phyloP scores from a whole-genome alignment of 2,888 invertebrate genomes.

The Penaeus monodon region DNA sequence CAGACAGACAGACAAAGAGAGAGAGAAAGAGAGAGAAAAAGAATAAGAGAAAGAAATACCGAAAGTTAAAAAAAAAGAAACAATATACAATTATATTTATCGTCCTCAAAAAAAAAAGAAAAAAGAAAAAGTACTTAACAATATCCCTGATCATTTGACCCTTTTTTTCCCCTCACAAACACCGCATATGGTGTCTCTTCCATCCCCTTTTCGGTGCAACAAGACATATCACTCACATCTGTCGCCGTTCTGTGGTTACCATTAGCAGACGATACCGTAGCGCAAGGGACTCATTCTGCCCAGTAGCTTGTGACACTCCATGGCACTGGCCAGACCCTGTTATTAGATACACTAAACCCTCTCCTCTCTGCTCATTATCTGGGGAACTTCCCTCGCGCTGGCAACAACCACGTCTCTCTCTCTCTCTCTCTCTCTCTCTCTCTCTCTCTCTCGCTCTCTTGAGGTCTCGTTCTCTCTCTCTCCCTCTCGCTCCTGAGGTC shows the following conservation, averaged over 20 bases:
- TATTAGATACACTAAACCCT: slow-evolving; percentile 54
- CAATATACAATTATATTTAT: not conserved
- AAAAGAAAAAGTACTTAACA: too few species aligned
- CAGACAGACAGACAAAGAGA: not conserved
- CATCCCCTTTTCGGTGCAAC: not conserved
- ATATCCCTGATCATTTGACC: not conserved
- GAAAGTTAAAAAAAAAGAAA: not conserved
- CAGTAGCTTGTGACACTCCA: slow-evolving; percentile 37
- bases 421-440: slow-evolving; percentile 10
- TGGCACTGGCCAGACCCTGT: slow-evolving; percentile 55
- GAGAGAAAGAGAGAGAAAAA: not conserved
- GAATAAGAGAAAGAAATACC: too few species aligned
- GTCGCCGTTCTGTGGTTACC: not conserved
- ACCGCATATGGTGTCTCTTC: too few species aligned
- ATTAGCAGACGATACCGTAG: not conserved
- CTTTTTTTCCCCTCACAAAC: not conserved
- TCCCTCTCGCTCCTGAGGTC: not conserved
- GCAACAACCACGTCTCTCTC: slow-evolving; percentile 11
- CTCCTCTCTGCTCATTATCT: slow-evolving; percentile 40
- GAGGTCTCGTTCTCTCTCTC: not conserved
- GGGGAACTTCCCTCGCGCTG: slow-evolving; percentile 9
- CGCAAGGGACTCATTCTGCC: slow-evolving; percentile 14
- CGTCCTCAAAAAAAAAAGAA: not conserved
- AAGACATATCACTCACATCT: not conserved
- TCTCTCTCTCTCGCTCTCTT: not conserved